Evolutionary conservation across 2,888 invertebrate species (phyloP).

Genomic region (Xestia rhomboidea): DNA sequence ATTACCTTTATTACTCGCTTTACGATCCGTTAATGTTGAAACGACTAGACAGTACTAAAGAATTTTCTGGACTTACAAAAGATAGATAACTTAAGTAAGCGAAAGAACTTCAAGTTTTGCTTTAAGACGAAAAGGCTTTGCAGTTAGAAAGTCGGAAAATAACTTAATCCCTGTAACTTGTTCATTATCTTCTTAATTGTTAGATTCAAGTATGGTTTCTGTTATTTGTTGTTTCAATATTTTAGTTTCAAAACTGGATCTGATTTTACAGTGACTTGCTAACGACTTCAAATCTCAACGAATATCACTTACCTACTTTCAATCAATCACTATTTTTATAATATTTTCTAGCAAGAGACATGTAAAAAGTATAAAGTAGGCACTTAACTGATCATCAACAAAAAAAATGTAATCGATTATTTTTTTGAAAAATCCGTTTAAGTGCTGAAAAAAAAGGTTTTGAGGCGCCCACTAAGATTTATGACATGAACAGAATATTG

Average conservation of each 20-base stretch:
- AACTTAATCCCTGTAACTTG: constrained; percentile 69
- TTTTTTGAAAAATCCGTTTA: not conserved
- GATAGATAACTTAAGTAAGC: constrained; percentile 75
- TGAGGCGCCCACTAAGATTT: not conserved
- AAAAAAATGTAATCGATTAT: not conserved
- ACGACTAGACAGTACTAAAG: constrained; percentile 65
- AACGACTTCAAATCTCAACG: not conserved
- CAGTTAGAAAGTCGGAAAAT: constrained; percentile 70
- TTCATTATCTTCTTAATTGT: constrained; percentile 52
- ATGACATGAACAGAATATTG: not conserved
- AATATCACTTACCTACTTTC: not conserved
- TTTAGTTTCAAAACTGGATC: not conserved
- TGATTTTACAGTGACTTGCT: constrained; percentile 5
- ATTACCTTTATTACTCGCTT: constrained; percentile 60
- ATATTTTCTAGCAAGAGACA: not conserved
- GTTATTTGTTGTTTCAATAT: not conserved
- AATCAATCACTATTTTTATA: not conserved
- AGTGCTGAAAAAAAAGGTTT: not conserved
- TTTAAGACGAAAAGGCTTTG: constrained; percentile 71
- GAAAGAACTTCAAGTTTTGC: constrained; percentile 73
- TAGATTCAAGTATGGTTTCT: constrained; percentile 12
- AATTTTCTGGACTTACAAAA: constrained; percentile 72
- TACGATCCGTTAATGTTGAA: constrained; percentile 69
- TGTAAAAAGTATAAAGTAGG: constrained; percentile 14
- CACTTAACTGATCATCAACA: not conserved